Evolutionary conservation across 2,888 invertebrate species (phyloP), one percentile per base, ranked within the genome.

Genomic region (Stenodera caucasica): DNA sequence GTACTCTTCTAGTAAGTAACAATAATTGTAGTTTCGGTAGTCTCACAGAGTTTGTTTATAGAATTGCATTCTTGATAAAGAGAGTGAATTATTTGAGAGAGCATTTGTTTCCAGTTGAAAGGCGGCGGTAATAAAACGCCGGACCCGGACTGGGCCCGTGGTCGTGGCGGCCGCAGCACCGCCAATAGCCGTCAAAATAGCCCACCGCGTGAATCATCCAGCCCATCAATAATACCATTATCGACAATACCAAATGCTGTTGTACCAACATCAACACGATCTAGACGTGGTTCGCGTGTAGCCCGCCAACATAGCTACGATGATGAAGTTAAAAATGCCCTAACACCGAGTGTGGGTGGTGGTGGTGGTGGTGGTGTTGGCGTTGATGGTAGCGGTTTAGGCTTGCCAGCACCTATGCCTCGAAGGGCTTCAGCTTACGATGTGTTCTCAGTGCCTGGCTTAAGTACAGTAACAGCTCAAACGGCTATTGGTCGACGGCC

Each of bases 341-440:
- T 77, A 32, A 69, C 71, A 70, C 80, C 72, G 73, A 32, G 45
- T 4, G 69, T 71, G n/a, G n/a, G n/a, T n/a, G n/a, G 15, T 35
- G 49, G 45, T 35, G 49, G 49, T 7, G 30, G 37, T 18, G 15
- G 37, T 40, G 37, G 9, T 1, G 69, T 70, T 30, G 70, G 72
- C 60, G 65, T 72, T 70, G 71, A 76, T 21, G 86, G 87, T 57
- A 78, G 84, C 0, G 88, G 86, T 5, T 82, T 91, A 8, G 86
- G 86, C 21, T 84, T 91, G 53, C 90, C 92, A 12, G 86, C 88
- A 2, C 86, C 88, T 21, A 88, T 93, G 82, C 90, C 92, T 0
- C 84, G 93, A 74, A 86, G 91, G 72, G 90, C 90, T 64, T 93
- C 93, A 40, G 92, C 93, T 14, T 93, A 93, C 72, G 93, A 93